Percentiles rank a stretch among this genome's conserved stretches.
Evolutionary conservation across 1,140 invertebrate species (phyloP).

Genomic region (Armadillidium nasatum): DNA sequence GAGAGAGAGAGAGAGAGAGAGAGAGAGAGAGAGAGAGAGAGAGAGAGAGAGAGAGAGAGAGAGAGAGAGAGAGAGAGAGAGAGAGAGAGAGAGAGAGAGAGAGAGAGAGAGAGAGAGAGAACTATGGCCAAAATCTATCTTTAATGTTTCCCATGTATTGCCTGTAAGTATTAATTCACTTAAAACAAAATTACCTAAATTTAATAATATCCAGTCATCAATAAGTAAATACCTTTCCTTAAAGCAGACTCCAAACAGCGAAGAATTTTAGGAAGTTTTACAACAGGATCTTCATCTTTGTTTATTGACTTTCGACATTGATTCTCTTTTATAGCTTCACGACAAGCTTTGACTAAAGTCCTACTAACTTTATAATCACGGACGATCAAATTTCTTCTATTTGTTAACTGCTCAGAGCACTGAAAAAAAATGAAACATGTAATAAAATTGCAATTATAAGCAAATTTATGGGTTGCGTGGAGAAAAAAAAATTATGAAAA

Average conservation of each 20-base stretch:
- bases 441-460: not conserved
- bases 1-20: too few species aligned
- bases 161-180: too few species aligned
- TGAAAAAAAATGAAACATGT: constrained; percentile 45
- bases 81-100: too few species aligned
- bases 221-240: constrained; percentile 28
- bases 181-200: too few species aligned
- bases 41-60: too few species aligned
- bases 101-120: too few species aligned
- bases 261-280: constrained; percentile 82
- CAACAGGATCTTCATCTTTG: constrained; percentile 72
- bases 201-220: too few species aligned
- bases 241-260: constrained; percentile 82
- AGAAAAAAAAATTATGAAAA: not conserved
- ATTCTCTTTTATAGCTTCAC: constrained; percentile 79
- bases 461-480: not conserved
- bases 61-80: too few species aligned
- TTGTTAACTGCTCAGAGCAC: constrained; percentile 77
- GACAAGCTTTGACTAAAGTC: constrained; percentile 80
- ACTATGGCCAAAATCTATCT: too few species aligned
- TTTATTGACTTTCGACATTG: constrained; percentile 64
- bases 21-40: too few species aligned
- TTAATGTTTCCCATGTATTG: too few species aligned
- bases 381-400: constrained; percentile 79
- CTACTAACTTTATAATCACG: constrained; percentile 87